These are phyloP conservation scores for Ophioninae sp. DNA, from an alignment of 2,888 invertebrate species.

Conservation along the genomic window DNA sequence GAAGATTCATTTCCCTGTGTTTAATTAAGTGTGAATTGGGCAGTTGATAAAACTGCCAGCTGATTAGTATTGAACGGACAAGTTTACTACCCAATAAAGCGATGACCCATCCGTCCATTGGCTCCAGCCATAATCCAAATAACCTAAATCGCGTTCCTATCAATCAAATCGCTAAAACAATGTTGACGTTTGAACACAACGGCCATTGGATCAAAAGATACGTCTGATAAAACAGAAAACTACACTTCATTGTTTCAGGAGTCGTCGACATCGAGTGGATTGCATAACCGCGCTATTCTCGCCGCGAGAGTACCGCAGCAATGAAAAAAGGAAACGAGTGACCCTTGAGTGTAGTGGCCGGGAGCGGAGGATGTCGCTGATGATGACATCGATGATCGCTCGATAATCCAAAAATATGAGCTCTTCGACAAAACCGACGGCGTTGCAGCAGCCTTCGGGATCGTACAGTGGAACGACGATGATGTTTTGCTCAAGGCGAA, in stretches of 20 bases:
- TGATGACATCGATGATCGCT: slow-evolving; percentile 16
- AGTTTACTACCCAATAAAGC: too few relatives aligned
- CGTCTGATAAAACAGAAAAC: neutral
- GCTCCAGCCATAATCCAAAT: too few relatives aligned
- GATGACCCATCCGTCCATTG: too few relatives aligned
- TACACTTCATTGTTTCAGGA: slow-evolving; percentile 35
- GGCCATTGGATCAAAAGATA: too few relatives aligned
- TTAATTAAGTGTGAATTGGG: too few relatives aligned
- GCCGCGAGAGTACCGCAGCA: neutral
- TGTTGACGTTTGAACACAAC: neutral
- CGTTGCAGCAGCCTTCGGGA: neutral
- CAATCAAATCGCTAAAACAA: neutral
- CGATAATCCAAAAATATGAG: slow-evolving; percentile 27
- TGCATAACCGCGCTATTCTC: neutral
- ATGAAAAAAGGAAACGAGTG: slow-evolving; percentile 12
- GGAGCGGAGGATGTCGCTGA: slow-evolving; percentile 1
- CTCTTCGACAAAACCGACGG: slow-evolving; percentile 11
- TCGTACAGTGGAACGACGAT: neutral
- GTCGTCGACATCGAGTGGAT: slow-evolving; percentile 19
- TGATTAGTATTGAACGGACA: too few relatives aligned
- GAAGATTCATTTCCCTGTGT: too few relatives aligned
- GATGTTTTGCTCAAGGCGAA: neutral
- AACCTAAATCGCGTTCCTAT: too few relatives aligned
- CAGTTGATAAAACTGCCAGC: too few relatives aligned
- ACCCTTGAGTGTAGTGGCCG: slow-evolving; percentile 13